Base-by-base conservation (phyloP, 2,797 vertebrate genomes). In the Sebastes itinus region DNA sequence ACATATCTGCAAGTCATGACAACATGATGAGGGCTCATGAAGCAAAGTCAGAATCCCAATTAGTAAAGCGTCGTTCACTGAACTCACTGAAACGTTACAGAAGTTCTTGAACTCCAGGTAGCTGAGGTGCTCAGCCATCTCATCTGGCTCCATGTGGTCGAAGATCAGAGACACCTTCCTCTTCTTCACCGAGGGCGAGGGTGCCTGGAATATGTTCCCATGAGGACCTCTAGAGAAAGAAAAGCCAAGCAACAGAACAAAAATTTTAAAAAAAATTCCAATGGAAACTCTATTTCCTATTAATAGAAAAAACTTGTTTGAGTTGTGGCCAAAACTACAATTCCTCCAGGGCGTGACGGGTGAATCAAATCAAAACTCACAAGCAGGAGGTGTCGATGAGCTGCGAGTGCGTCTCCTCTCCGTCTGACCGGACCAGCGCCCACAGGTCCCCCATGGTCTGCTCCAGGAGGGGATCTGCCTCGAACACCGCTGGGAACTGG, bases 81-180 rank as follows among this genome's bases (percentile, higher is more conserved):
- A 67, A 93, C 95, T 95, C 82, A 98, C 97, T 60, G 96, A 97
- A 80, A 99, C 95, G 1, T 95, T 96, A 80, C 97, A 97, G 94
- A 99, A 98, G 90, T 97, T 97, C 82, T 97, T 97, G 87, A 98
- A 98, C 91, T 99, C 97, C 88, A 99, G 92, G 89, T 96, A 97
- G 87, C 97, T 98, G 76, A 99, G 97, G 69, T 98, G 97, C 75
- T 96, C 92, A 0, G 97, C 97, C 93, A 99, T 95, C 86, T 99
- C 96, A 0, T 93, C 93, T 0, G 97, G 94, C 73, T 98, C 97
- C 95, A 99, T 96, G 94, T 98, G 97, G 87, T 99, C 97, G 1
- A 99, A 98, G 64, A 99, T 96, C 82, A 99, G 80, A 1, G 97
- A 98, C 27, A 99, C 97, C 88, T 99, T 99, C 87, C 97, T 94